Evolutionary conservation across 92 coral and sea anemone genomes (phyloP).

Genomic region (Palythoa heliodiscus): DNA sequence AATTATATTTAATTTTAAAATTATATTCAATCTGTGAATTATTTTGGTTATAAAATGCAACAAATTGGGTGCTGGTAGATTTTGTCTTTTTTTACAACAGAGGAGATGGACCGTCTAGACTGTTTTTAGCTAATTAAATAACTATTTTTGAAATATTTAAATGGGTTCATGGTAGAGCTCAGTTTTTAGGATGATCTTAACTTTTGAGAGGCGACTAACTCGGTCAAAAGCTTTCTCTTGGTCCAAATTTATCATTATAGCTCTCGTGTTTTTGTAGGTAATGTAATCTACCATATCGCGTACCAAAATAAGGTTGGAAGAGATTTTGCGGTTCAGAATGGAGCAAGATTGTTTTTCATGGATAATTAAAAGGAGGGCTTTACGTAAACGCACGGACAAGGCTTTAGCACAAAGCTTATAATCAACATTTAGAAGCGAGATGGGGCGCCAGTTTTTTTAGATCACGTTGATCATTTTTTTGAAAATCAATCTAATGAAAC

Average conservation of each 20-base stretch:
- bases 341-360: slow-evolving; percentile 1
- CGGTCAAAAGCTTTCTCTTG: slow-evolving; percentile 29
- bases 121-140: no score
- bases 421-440: not conserved
- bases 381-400: not conserved
- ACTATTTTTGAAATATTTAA: no score
- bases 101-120: no score
- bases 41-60: no score
- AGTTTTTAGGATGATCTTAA: no score
- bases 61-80: no score
- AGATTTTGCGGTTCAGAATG: not conserved
- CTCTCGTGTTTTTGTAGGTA: not conserved
- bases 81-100: no score
- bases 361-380: not conserved
- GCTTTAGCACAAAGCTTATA: not conserved
- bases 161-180: no score
- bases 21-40: no score
- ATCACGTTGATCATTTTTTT: not conserved
- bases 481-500: not conserved
- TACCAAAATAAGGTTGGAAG: not conserved
- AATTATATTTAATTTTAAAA: no score
- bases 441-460: slow-evolving; percentile 8
- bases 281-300: not conserved
- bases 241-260: not conserved
- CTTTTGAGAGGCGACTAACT: no score